Base-by-base conservation (phyloP, 2,888 invertebrate species). In the Acleris laterana region DNA sequence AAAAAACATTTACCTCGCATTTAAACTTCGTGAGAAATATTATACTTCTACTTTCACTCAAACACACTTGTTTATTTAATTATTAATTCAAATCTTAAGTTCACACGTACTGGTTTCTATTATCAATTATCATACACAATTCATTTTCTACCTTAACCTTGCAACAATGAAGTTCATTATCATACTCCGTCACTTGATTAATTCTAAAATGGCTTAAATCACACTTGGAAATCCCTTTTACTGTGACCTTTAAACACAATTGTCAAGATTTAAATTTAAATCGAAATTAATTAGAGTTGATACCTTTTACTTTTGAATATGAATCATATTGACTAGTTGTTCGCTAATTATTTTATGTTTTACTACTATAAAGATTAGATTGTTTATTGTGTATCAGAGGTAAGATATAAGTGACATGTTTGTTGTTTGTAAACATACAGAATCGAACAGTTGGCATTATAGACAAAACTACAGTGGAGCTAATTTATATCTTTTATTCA, bases 391-490 rank as follows among this genome's bases (percentile, higher is more conserved):
- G 5, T 57, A 44, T 19, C 17, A n/a, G 20, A 38, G 28, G 32
- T 2, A 0, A 48, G 25, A 16, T 16, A 7, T 7, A 38, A 49
- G 64, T 59, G 58, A 52, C 19, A 48, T 49, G 48, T 59, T 53
- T 53, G 42, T 17, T 64, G 53, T 64, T 64, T 64, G 48, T 60
- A 60, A 60, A 64, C 53, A 64, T 55, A 53, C n/a, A 17, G 48
- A 64, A 64, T 28, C 49, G 55, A 55, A 53, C 28, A 49, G 63
- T 42, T 55, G 49, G 19, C 59, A 16, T 53, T 44, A 53, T 55
- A 49, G 16, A 60, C 20, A 49, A 42, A 17, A 25, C 25, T 17
- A 11, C 19, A 44, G 20, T 53, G 55, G 22, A n/a, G n/a, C 51
- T 16, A 4, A 19, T 9, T 17, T 32, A 1, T 44, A 16, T n/a